Base-by-base conservation (phyloP, 2,113 vertebrate genomes). In the Heloderma charlesbogerti region DNA sequence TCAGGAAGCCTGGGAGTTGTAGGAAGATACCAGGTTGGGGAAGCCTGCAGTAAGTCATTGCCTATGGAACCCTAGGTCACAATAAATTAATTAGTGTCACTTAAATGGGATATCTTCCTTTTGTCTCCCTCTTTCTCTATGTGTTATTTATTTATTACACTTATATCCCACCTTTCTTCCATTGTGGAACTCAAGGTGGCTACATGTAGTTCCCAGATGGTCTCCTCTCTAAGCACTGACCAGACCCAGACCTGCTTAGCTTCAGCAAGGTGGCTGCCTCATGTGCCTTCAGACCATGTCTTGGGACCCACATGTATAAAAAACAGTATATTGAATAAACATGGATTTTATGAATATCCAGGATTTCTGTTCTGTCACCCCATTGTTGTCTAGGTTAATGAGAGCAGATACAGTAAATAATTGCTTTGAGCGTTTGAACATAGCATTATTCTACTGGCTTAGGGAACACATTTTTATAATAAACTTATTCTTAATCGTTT, bases 311-410 rank as follows among this genome's bases (percentile, higher is more conserved):
- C n/a, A n/a, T n/a, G n/a, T n/a, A n/a, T n/a, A n/a, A n/a, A n/a
- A n/a, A 13, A 8, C 43, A 82, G 40, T 3, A 63, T 94, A 51
- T 37, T 54, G 71, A 90, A 86, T 1, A 0, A 81, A 63, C 82
- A 5, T 54, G 1, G 0, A 0, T 0, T 18, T 7, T 0, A 1
- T 5, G 7, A 87, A 29, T 84, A 48, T 63, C 40, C 31, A 45
- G 29, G 5, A 60, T 84, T 89, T 60, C 40, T 84, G 27, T 57
- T 74, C 29, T 74, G 80, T n/a, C 67, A 0, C 1, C 20, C 0
- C 29, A 74, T 75, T 86, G 88, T 0, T 15, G 60, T 1, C 18
- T 54, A 90, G 10, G 31, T 34, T 91, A 86, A 45, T 20, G 4
- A 84, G 83, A 86, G 77, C 3, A 71, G 0, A 0, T 0, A 29